Evolutionary conservation across 2,888 invertebrate genomes (phyloP).

Genomic region (Protophormia terraenovae): DNA sequence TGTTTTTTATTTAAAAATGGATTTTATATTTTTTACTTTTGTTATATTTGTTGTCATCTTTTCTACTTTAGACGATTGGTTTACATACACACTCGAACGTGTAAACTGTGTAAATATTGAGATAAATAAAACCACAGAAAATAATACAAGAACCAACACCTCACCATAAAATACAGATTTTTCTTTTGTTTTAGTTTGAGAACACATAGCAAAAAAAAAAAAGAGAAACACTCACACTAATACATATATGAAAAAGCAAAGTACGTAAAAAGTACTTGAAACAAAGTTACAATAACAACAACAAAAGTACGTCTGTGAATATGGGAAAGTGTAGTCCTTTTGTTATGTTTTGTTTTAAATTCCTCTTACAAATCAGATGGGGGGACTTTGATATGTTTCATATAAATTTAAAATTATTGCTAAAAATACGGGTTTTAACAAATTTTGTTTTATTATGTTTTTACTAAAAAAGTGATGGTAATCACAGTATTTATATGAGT

Average conservation of each 20-base stretch:
- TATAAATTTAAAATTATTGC: no score
- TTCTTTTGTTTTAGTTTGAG: not conserved
- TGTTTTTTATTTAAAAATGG: not conserved
- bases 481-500: no score
- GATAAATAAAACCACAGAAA: not conserved
- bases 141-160: not conserved
- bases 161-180: slow-evolving; percentile 1
- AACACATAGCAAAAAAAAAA: no score
- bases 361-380: no score
- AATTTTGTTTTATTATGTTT: no score
- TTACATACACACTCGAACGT: not conserved
- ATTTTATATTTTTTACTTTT: not conserved
- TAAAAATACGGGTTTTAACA: no score
- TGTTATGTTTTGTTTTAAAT: no score
- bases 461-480: no score
- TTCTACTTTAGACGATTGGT: not conserved
- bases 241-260: not conserved
- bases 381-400: no score
- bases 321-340: no score
- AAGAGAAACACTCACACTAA: not conserved
- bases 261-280: slow-evolving; percentile 9
- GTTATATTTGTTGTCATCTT: not conserved
- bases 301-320: not conserved
- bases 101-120: not conserved
- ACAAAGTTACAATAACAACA: slow-evolving; percentile 33